phyloP scores from a whole-genome alignment of 92 coral and sea anemone genomes.

The Epizoanthus illoricatus region DNA sequence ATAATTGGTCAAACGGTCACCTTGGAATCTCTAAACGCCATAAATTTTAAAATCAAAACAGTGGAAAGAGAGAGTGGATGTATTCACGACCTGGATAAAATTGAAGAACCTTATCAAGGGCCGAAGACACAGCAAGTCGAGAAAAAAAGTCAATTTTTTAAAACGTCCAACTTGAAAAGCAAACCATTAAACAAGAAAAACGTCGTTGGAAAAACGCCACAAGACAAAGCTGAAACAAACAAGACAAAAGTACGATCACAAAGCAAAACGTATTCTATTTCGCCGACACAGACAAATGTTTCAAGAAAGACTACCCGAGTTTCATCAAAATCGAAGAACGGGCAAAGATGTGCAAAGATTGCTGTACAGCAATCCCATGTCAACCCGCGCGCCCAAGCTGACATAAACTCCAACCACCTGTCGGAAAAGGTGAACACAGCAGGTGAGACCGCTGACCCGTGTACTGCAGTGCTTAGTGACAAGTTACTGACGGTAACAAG shows the following conservation, averaged over 20 bases:
- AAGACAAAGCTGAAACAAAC: not conserved
- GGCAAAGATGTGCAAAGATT: not conserved
- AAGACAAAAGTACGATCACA: not conserved
- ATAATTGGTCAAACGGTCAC: conserved; percentile 48
- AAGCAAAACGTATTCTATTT: not conserved
- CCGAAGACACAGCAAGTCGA: not conserved
- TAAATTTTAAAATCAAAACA: too few species aligned
- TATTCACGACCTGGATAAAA: not conserved
- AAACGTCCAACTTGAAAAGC: not conserved
- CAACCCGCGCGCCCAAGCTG: conserved; percentile 17
- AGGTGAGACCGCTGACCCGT: too few species aligned
- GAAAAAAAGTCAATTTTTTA: not conserved
- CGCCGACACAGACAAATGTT: not conserved
- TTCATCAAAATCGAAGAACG: not conserved
- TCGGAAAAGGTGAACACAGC: not conserved
- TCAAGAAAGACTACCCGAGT: not conserved
- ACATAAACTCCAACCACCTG: conserved; percentile 52
- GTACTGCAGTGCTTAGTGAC: too few species aligned
- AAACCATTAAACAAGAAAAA: not conserved
- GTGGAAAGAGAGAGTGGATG: not conserved
- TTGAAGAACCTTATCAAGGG: not conserved
- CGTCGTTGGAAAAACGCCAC: not conserved
- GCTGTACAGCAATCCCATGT: conserved; percentile 27
- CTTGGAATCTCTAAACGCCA: conserved; percentile 38
- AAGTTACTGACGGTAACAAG: not conserved